Evolutionary conservation across 1,140 invertebrate genomes (phyloP), one percentile per base, ranked within the genome.

Genomic region (Oscheius sp.): DNA sequence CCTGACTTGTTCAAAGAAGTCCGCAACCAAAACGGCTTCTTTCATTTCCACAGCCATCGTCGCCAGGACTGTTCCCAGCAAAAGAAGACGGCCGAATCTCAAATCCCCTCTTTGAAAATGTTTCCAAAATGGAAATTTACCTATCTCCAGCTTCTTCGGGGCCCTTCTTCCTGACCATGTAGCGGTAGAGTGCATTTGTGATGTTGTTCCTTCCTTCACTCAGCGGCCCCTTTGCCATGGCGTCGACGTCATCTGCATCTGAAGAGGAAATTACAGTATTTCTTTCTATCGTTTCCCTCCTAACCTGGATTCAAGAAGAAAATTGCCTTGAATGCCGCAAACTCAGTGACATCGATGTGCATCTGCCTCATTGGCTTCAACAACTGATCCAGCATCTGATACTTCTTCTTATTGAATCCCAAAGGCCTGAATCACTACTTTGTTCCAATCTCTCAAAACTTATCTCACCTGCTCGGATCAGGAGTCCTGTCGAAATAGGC

Each of bases 281-380:
- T 18, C 13, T 4, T 26, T 3, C 29, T 71, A n/a, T 23, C 13
- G 32, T 46, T 35, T 59, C 26, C 28, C 15, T 29, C 55, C 32
- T 58, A 68, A 83, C 80, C 80, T 28, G 82, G 82, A 78, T 83
- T 83, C n/a, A 83, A 55, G 64, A 83, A 83, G 72, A 83, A 83
- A 36, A 83, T 83, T 3, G 82, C 79, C 64, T 83, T 84, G 32
- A 78, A 78, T 1, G 82, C 82, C 34, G 82, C 78, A 68, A 84
- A 84, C 59, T 83, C 82, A 46, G 83, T 79, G 15, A 65, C 73
- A 65, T 83, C 82, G 36, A 83, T 81, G 31, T 79, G 67, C 73
- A 83, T 76, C 64, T 78, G 68, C 10, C 82, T 55, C 49, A 83
- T 84, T 46, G 82, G 82, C 46, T 81, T 81, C 32, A 83, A 32